Conservation (phyloP, 2,888 invertebrate genomes). For the Macaria liturata region DNA sequence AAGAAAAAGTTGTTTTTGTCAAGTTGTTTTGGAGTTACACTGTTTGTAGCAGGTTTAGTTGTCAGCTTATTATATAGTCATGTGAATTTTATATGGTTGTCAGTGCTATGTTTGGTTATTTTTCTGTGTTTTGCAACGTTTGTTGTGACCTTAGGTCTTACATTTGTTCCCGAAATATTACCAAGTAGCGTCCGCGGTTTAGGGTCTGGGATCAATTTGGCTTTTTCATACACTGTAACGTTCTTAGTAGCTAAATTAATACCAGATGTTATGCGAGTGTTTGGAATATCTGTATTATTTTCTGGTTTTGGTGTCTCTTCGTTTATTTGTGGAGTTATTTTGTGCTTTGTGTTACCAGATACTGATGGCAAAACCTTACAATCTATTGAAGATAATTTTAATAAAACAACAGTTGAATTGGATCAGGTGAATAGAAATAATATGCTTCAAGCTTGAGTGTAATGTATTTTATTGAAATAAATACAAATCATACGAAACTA, state of each 20-base stretch:
- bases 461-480: too few relatives aligned
- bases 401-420: background rate
- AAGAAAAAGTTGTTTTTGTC: background rate
- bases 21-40: background rate
- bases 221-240: background rate
- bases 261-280: background rate
- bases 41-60: background rate
- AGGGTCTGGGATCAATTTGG: background rate
- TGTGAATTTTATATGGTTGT: background rate
- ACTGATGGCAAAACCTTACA: background rate
- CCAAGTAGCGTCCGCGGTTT: background rate
- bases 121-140: background rate
- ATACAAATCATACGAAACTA: too few relatives aligned
- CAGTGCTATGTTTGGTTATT: background rate
- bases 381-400: slow-evolving; percentile 2
- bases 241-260: background rate
- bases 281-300: background rate
- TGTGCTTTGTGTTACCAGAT: background rate
- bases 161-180: background rate
- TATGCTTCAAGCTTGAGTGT: too few relatives aligned
- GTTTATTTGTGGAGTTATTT: background rate
- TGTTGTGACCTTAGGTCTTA: background rate
- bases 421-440: too few relatives aligned
- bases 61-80: background rate
- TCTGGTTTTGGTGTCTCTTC: background rate